Evolutionary conservation across 2,113 vertebrate genomes (phyloP), one percentile per base, ranked within the genome.

Genomic region (Rafetus swinhoei): DNA sequence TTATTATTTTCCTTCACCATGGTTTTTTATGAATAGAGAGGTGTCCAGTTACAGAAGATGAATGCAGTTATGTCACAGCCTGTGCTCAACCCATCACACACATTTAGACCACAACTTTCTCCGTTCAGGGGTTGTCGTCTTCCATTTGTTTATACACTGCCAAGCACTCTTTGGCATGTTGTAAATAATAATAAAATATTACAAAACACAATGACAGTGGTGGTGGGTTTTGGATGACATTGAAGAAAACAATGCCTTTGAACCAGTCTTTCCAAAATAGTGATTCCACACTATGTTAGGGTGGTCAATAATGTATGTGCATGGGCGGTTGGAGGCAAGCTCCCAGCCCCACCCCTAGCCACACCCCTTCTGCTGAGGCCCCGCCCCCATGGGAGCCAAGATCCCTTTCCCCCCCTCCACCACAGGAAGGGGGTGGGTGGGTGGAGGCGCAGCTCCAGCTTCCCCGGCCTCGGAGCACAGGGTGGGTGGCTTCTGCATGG

Each of bases 1-100:
- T 93, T 88, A 92, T 93, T 95, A 90, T 93, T 92, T 94, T 65
- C 57, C 85, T 95, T 87, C 90, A 82, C 84, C 93, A 74, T 81
- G 85, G 89, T 91, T 93, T 89, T 11, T 86, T 82, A 94, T 87
- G 92, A 88, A 74, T 93, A 94, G 84, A 57, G 29, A 82, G 54
- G 13, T 8, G 84, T 96, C 91, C 87, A 82, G 91, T 94, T 96
- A 87, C 85, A 84, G 85, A 89, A 87, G 88, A 59, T 55, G 88
- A 85, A 80, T 90, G n/a, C 4, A 54, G 84, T 55, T 65, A 50
- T 72, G 14, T 92, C 87, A 22, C 35, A 6, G 6, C 39, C 39
- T 77, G 11, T 45, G 74, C 39, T 12, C 74, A 77, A 12, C 24
- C 39, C 39, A 24, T 50, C 39, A 50, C 74, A 76, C 22, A 50